Conservation (phyloP, 1,140 invertebrate genomes). For the Neodiprion virginianus region DNA sequence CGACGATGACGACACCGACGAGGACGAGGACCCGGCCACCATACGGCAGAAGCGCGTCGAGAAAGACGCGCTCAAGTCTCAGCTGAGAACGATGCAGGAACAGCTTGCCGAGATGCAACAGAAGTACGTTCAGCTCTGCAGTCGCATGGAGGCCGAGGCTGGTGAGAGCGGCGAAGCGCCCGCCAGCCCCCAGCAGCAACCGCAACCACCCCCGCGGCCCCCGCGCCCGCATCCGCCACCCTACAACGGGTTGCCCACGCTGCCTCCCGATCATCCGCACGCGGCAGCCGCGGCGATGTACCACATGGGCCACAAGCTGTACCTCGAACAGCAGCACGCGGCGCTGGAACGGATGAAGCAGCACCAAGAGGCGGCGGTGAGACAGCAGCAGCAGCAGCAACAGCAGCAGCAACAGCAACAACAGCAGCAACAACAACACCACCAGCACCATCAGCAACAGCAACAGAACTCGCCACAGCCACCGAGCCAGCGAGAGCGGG, state of each 20-base stretch:
- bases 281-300: constrained; percentile 61
- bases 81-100: constrained; percentile 86
- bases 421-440: constrained; percentile 52
- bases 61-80: constrained; percentile 83
- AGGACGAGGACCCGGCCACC: constrained; percentile 74
- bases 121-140: constrained; percentile 86
- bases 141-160: constrained; percentile 77
- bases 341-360: constrained; percentile 65
- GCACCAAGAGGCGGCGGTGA: constrained; percentile 61
- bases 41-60: constrained; percentile 83
- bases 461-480: constrained; percentile 63
- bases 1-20: constrained; percentile 77
- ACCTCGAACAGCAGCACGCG: constrained; percentile 62
- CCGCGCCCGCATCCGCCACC: constrained; percentile 64
- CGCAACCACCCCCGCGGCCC: constrained; percentile 61
- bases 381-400: constrained; percentile 53
- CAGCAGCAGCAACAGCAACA: constrained; percentile 40
- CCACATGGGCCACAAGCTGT: constrained; percentile 57
- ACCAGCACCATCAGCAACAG: constrained; percentile 49
- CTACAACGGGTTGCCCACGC: constrained; percentile 62
- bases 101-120: constrained; percentile 91
- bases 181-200: constrained; percentile 60
- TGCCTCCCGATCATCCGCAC: constrained; percentile 63
- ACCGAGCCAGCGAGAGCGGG: constrained; percentile 54
- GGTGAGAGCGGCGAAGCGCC: constrained; percentile 75